Base-by-base conservation (phyloP, 2,888 invertebrate genomes). In the Diabrotica balteata region DNA sequence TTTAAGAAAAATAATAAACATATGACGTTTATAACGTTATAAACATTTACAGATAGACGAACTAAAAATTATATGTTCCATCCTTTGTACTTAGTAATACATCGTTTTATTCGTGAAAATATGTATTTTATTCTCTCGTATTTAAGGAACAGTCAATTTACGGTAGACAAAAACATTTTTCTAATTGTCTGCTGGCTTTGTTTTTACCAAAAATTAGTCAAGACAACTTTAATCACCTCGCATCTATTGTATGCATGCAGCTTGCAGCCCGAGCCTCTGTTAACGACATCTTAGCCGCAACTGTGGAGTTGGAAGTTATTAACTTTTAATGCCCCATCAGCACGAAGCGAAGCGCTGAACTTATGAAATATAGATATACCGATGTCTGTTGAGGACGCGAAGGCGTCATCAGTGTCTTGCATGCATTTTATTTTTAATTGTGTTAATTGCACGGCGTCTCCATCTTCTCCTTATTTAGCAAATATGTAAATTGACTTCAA, bases 321-420 rank as follows among this genome's bases (percentile, higher is more conserved):
- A 54, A 54, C 65, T 66, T 66, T 60, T 60, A 66, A 66, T 60
- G 60, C 49, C 52, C 50, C 59, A 60, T 66, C 66, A 66, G 66
- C 66, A 45, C 44, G 43, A 10, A 47, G 50, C 50, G 66, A 52
- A 60, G 60, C 49, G 49, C 49, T 10, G 7, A 49, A 49, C 7
- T 11, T 59, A 47, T 47, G 59, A 59, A 59, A 59, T 59, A 59
- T 59, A 32, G 49, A 59, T 32, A 32, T 47, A 10, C 22, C 10
- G 8, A 17, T 11, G 47, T 47, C 8, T 7, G 49, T n/a, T 42
- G 7, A 47, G 11, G 46, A 22, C 58, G 46, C 32, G 58, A 46
- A 17, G 32, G 49, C 59, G 59, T 49, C 8, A 59, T 46, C 7
- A 17, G n/a, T 44, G 32, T 32, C 32, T 32, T 32, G 32, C 32